Base-by-base conservation (phyloP, 2,797 vertebrate species). In the Rhincodon typus region DNA sequence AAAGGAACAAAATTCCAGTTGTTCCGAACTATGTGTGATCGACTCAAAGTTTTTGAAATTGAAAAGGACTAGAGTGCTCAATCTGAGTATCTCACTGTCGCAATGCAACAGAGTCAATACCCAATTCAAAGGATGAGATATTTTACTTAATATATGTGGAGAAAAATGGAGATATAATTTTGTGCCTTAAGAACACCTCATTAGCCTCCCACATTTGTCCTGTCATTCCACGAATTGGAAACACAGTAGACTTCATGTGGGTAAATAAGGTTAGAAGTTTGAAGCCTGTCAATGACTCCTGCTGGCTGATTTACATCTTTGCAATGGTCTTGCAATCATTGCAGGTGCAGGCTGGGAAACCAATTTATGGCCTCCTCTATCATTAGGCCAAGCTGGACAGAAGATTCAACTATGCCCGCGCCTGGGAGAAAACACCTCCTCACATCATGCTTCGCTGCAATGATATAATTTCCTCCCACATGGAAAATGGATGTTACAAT, bases 401-500 rank as follows among this genome's bases (percentile, higher is more conserved):
- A 90, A 50, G 42, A 1, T 25, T 25, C 46, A 87, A 90, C 53
- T 5, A n/a, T 90, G 30, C 4, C 57, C 15, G 62, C 30, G 27
- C 13, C 87, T 66, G 34, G 53, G 30, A 3, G 34, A 66, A 90
- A 34, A 66, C 27, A 90, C 30, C 87, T 62, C 62, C 53, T 88
- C 86, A 57, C 12, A 93, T 7, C 21, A 42, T 93, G 90, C 66
- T 67, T 62, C 38, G 23, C 42, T 93, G 66, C 62, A 93, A 93
- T 93, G 90, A 69, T 93, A 21, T 93, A 93, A 69, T 93, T 93
- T 93, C 90, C 90, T 93, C 66, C 90, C 66, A 93, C 90, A 93
- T 69, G 66, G 90, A 93, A 42, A 93, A 42, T 93, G n/a, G 90
- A 42, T 27, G 67, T 93, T 38, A 62, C n/a, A 69, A 93, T 69